Conservation (phyloP, 2,888 invertebrate species). For the Mimas tiliae region DNA sequence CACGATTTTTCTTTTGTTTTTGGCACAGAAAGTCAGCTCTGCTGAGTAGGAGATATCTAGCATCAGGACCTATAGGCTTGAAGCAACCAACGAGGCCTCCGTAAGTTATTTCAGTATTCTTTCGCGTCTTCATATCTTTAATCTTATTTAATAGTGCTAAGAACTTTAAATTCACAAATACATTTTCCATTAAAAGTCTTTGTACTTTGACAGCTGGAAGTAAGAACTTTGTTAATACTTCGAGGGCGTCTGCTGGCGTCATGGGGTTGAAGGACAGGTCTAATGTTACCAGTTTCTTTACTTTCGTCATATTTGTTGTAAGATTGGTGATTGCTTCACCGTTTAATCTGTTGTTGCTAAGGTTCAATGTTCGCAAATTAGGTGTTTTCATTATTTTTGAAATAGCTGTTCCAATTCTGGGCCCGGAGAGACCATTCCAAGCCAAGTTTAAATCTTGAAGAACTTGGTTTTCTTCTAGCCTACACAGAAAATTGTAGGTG, state of each 20-base stretch:
- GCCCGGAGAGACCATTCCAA: slow-evolving; percentile 59
- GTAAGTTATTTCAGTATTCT: slow-evolving; percentile 51
- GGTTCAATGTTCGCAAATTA: slow-evolving; percentile 49
- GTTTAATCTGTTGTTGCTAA: slow-evolving; percentile 61
- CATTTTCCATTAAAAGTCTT: slow-evolving; percentile 57
- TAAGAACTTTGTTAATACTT: slow-evolving; percentile 51
- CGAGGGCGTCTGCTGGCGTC: slow-evolving; percentile 52
- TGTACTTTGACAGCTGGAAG: slow-evolving; percentile 48
- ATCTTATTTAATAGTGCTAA: slow-evolving; percentile 43
- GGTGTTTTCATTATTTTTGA: slow-evolving; percentile 48
- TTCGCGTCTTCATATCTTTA: slow-evolving; percentile 45
- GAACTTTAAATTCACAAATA: slow-evolving; percentile 53
- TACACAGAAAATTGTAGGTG: slow-evolving; percentile 47
- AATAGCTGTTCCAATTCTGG: slow-evolving; percentile 51
- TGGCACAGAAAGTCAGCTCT: slow-evolving; percentile 57
- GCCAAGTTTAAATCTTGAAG: slow-evolving; percentile 61
- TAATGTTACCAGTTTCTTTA: slow-evolving; percentile 55
- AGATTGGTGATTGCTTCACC: slow-evolving; percentile 51
- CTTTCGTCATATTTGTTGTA: slow-evolving; percentile 41
- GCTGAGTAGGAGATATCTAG: slow-evolving; percentile 58
- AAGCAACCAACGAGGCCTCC: slow-evolving; percentile 48
- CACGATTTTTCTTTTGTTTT: slow-evolving; percentile 48
- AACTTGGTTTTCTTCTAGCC: slow-evolving; percentile 50
- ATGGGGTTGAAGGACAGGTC: slow-evolving; percentile 66
- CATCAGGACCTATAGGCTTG: slow-evolving; percentile 46